Evolutionary conservation across 2,113 vertebrate genomes (phyloP).

Genomic region (Herpailurus yagouaroundi): DNA sequence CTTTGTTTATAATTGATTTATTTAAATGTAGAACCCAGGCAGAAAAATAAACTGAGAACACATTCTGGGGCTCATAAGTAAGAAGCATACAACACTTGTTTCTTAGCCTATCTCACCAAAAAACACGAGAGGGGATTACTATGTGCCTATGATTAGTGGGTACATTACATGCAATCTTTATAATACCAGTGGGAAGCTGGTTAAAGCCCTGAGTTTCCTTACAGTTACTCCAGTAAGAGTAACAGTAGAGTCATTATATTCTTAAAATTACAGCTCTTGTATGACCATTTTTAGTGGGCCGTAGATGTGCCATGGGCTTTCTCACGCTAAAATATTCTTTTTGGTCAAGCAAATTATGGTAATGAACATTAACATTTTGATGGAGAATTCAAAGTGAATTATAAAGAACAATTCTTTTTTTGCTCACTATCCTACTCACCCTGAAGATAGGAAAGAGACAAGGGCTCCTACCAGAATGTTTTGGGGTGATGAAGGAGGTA

Average conservation of each 20-base stretch:
- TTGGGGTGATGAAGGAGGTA: not conserved
- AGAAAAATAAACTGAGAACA: not conserved
- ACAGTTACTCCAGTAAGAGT: not conserved
- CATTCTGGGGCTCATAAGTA: not conserved
- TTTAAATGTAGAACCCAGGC: not conserved
- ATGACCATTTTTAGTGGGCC: not conserved
- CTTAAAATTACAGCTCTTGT: not conserved
- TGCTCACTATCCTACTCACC: not conserved
- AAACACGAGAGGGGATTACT: not conserved
- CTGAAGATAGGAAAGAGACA: not conserved
- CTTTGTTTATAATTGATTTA: not conserved
- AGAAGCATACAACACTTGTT: not conserved
- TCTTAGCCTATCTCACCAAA: not conserved
- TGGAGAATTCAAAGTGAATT: not conserved
- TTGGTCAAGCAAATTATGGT: not conserved
- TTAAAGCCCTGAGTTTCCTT: slow-evolving; percentile 28
- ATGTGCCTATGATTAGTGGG: slow-evolving; percentile 6
- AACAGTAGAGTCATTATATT: slow-evolving; percentile 21
- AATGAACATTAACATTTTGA: slow-evolving; percentile 4
- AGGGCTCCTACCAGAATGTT: not conserved
- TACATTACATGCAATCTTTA: slow-evolving; percentile 4
- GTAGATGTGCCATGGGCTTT: not conserved
- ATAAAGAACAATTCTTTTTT: slow-evolving; percentile 26
- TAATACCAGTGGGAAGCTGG: not conserved
- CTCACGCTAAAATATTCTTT: slow-evolving; percentile 1